Conservation (phyloP, 2,888 invertebrate genomes). For the Fragum sueziense region DNA sequence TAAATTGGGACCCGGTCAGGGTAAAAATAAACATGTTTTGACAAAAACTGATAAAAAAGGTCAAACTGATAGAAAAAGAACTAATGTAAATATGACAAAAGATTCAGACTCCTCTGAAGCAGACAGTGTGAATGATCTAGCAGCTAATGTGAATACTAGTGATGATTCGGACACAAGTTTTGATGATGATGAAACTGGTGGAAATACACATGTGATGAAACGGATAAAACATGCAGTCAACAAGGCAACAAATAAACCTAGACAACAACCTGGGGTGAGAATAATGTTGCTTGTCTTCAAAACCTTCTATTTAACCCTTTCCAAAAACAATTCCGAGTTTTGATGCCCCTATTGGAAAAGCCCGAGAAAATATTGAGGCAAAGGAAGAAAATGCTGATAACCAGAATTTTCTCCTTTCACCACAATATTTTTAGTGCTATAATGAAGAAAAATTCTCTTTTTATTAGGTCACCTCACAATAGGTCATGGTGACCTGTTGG, state of each 20-base stretch:
- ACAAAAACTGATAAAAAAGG: background rate
- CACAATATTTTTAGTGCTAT: background rate
- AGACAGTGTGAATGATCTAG: background rate
- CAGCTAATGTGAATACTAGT: background rate
- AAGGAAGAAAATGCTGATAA: background rate
- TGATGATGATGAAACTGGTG: background rate
- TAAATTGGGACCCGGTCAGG: background rate
- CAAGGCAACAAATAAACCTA: background rate
- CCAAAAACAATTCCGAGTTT: background rate
- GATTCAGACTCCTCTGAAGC: background rate
- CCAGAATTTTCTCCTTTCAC: background rate
- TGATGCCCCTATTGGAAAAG: background rate
- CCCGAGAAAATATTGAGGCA: background rate
- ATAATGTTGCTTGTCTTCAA: background rate
- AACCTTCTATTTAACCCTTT: background rate
- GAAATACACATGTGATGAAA: background rate
- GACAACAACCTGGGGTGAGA: background rate
- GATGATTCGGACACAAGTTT: background rate
- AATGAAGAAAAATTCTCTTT: too few relatives aligned
- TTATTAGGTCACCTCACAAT: too few relatives aligned
- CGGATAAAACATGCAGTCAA: background rate
- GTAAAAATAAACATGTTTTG: background rate
- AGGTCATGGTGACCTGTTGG: too few relatives aligned
- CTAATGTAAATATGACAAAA: background rate
- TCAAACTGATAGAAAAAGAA: background rate